Evolutionary conservation across 1,140 invertebrate genomes (phyloP), one percentile per base, ranked within the genome.

Genomic region (Zaprionus taronus): DNA sequence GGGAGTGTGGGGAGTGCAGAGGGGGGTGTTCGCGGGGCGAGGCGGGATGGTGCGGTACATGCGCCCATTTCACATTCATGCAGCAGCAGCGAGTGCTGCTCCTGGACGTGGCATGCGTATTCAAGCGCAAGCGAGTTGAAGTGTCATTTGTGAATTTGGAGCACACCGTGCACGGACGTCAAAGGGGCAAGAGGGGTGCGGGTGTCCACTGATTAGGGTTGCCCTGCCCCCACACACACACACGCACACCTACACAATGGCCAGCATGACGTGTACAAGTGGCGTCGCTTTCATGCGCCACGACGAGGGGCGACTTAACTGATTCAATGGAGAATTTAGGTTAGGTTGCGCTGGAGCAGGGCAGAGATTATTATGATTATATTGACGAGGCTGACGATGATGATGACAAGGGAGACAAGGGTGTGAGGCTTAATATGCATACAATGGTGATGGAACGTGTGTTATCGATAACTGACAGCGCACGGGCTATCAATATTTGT

Each of bases 91-190:
- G 44, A 49, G 61, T 67, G 64, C 22, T 34, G 55, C 47, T 75
- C 68, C 79, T 86, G 83, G 84, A 83, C 83, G 74, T 87, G 74
- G 81, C 84, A 83, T 83, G 83, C 83, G 83, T 87, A 87, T 87
- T 87, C 77, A 81, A 83, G 81, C 83, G 84, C 80, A 81, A 89
- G 84, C 78, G 72, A 90, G 78, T 73, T 89, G 81, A 90, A 89
- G 84, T 89, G 85, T 84, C 84, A 89, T 89, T 47, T 89, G 62
- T 69, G 76, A 84, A 87, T 87, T 89, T 81, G 79, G 84, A 89
- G 85, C 84, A 84, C 38, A 56, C 17, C 28, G 34, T 58, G 66
- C 36, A 15, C 14, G 41, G 17, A 7, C 7, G 17, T 63, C 12
- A 38, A 9, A 47, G 20, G 26, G 47, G 20, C 47, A n/a, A n/a